Percentiles rank a stretch among this genome's conserved stretches.
phyloP scores from a whole-genome alignment of 2,113 vertebrate genomes.

The Rhabdornis inornatus region DNA sequence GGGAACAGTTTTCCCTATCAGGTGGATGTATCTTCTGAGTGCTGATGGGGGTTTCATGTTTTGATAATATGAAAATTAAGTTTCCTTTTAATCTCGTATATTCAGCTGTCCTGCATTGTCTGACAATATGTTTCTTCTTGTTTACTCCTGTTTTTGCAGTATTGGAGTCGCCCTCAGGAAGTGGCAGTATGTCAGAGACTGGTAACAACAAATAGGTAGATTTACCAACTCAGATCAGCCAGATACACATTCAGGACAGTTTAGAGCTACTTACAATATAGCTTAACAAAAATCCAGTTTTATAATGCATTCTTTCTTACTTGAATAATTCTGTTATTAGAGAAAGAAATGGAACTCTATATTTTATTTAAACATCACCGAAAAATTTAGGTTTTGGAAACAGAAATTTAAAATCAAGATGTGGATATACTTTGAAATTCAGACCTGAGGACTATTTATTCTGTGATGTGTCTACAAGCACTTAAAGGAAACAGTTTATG shows the following conservation, averaged over 20 bases:
- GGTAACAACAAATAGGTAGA: background rate
- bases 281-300: background rate
- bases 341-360: background rate
- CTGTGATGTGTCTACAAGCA: accelerated
- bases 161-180: background rate
- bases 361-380: background rate
- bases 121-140: background rate
- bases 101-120: background rate
- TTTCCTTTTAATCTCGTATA: background rate
- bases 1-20: background rate
- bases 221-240: background rate
- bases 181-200: background rate
- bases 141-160: background rate
- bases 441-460: background rate
- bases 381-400: background rate
- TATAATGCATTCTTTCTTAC: background rate
- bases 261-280: background rate
- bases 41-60: background rate
- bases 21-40: background rate
- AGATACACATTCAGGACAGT: background rate
- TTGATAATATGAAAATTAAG: background rate
- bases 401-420: background rate
- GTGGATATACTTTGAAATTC: background rate
- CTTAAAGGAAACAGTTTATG: background rate
- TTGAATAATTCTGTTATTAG: background rate